Conservation (phyloP, 2,888 invertebrate genomes). For the Microlaimidae sp. region DNA sequence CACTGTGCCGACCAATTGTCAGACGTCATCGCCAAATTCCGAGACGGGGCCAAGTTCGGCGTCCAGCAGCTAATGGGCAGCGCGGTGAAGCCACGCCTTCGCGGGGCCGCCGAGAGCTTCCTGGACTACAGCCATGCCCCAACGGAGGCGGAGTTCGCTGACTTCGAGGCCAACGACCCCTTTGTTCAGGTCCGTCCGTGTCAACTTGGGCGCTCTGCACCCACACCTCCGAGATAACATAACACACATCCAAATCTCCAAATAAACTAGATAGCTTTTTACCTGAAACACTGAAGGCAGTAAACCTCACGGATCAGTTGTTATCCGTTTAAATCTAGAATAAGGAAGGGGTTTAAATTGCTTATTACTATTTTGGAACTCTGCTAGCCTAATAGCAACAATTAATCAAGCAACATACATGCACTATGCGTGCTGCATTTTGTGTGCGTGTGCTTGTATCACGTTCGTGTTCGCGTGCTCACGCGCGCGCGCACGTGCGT, state of each 20-base stretch:
- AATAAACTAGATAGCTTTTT: neutral
- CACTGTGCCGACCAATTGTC: constrained; percentile 28
- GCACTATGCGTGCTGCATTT: too few relatives aligned
- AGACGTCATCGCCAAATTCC: constrained; percentile 24
- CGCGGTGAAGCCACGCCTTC: constrained; percentile 60
- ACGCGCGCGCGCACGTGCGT: too few relatives aligned
- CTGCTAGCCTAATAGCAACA: too few relatives aligned
- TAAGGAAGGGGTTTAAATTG: too few relatives aligned
- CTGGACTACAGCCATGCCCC: constrained; percentile 57
- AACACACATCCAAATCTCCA: neutral
- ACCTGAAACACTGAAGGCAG: neutral
- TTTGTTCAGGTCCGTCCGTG: constrained; percentile 49
- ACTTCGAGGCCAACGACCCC: constrained; percentile 70
- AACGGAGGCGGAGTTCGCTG: constrained; percentile 62
- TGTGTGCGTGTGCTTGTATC: too few relatives aligned
- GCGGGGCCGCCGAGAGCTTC: constrained; percentile 60
- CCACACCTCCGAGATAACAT: too few relatives aligned
- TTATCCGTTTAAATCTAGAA: too few relatives aligned
- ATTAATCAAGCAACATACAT: too few relatives aligned
- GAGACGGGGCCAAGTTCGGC: constrained; percentile 19
- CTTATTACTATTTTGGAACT: too few relatives aligned
- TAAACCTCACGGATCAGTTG: too few relatives aligned
- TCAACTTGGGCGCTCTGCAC: too few relatives aligned
- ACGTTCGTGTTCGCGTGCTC: too few relatives aligned
- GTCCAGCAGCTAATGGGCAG: constrained; percentile 51